Conservation (phyloP, 2,113 vertebrate genomes). For the Dasyurus viverrinus region DNA sequence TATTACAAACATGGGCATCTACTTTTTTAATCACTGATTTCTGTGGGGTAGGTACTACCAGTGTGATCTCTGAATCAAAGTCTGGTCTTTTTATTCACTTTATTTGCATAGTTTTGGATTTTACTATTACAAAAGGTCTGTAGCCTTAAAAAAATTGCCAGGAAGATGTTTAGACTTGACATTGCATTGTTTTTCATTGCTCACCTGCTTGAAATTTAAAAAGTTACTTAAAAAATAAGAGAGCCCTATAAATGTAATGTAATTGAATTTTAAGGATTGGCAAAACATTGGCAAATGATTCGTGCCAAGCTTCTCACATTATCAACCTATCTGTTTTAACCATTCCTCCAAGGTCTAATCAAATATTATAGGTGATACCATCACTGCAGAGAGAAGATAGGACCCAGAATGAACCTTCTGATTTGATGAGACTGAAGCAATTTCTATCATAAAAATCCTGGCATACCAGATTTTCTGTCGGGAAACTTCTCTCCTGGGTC, state of each 20-base stretch:
- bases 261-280: slow-evolving; percentile 72
- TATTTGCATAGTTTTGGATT: slow-evolving; percentile 5
- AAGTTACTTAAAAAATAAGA: slow-evolving; percentile 75
- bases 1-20: background rate
- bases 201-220: slow-evolving; percentile 64
- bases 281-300: slow-evolving; percentile 71
- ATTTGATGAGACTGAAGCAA: slow-evolving; percentile 62
- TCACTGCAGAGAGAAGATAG: slow-evolving; percentile 22
- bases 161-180: slow-evolving; percentile 74
- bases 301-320: slow-evolving; percentile 78
- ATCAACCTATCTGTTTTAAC: slow-evolving; percentile 77
- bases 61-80: background rate
- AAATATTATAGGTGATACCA: slow-evolving; percentile 59
- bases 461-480: slow-evolving; percentile 35
- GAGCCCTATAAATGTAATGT: slow-evolving; percentile 66
- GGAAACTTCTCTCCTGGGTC: slow-evolving; percentile 13
- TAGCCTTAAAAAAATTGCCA: slow-evolving; percentile 61
- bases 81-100: background rate
- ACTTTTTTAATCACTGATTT: background rate
- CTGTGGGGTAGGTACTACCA: background rate
- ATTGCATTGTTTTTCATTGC: slow-evolving; percentile 79
- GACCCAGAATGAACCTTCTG: slow-evolving; percentile 58
- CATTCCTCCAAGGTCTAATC: slow-evolving; percentile 55
- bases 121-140: slow-evolving; percentile 29
- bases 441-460: slow-evolving; percentile 62